Evolutionary conservation across 2,797 vertebrate species (phyloP).

Genomic region (Rachycentron canadum): DNA sequence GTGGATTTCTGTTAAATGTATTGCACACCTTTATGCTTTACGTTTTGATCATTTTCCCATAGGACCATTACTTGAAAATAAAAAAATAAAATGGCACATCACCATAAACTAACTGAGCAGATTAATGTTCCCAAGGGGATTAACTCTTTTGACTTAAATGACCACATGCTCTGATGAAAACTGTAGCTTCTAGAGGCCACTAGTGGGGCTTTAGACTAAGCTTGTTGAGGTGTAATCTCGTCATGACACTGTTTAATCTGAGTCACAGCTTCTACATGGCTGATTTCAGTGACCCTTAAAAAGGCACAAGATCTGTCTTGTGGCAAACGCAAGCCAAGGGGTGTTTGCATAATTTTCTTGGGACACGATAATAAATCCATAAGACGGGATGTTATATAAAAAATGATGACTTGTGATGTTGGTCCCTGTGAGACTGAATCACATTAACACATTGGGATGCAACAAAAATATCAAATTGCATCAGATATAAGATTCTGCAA

Average conservation of each 20-base stretch:
- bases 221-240: conserved; percentile 42
- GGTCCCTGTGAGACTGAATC: not conserved
- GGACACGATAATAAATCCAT: not conserved
- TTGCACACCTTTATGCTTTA: not conserved
- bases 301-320: not conserved
- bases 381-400: not conserved
- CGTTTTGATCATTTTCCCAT: not conserved
- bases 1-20: not conserved
- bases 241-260: conserved; percentile 26
- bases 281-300: conserved; percentile 3
- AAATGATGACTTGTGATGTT: not conserved
- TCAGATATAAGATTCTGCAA: too few relatives aligned
- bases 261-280: conserved; percentile 3
- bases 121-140: conserved; percentile 46
- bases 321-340: not conserved
- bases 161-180: conserved; percentile 44
- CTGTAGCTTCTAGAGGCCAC: conserved; percentile 34
- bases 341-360: not conserved
- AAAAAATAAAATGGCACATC: conserved; percentile 9
- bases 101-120: conserved; percentile 36
- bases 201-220: conserved; percentile 29
- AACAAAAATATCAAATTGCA: too few relatives aligned
- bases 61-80: conserved; percentile 4
- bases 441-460: too few relatives aligned
- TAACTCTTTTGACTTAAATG: conserved; percentile 55